Evolutionary conservation across 2,888 invertebrate species (phyloP).

Genomic region (Tridacna crocea): DNA sequence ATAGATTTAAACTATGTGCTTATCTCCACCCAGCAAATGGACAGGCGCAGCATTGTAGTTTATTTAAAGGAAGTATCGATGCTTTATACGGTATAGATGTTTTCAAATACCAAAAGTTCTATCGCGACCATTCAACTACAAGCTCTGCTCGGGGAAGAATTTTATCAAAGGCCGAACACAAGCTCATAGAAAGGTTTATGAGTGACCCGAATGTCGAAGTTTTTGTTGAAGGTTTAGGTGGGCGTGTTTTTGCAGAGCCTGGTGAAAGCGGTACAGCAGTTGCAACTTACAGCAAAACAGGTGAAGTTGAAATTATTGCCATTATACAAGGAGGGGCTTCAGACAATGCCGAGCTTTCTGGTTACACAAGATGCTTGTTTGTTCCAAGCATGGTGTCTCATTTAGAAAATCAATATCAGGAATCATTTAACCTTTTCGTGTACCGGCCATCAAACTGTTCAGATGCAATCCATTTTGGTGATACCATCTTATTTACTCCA

Average conservation of each 20-base stretch:
- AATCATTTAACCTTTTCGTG: background rate
- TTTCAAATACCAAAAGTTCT: background rate
- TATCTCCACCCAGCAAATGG: background rate
- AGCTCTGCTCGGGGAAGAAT: background rate
- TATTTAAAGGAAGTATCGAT: background rate
- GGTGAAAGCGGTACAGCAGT: background rate
- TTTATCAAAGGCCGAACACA: background rate
- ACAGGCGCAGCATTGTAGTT: background rate
- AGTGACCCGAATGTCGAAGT: background rate
- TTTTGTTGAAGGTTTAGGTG: background rate
- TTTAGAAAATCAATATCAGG: background rate
- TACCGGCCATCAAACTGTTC: background rate
- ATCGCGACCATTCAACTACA: background rate
- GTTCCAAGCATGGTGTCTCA: background rate
- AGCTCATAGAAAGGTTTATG: background rate
- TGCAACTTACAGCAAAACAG: background rate
- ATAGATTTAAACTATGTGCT: background rate
- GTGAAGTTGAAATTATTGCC: background rate
- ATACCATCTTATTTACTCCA: background rate
- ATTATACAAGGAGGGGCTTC: conserved; percentile 2
- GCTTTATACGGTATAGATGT: background rate
- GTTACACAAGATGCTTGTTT: background rate
- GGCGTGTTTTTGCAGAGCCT: background rate
- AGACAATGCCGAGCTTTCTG: background rate
- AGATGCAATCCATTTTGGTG: background rate